These are phyloP conservation scores for Anodontia alba DNA, from an alignment of 2,888 invertebrate genomes.

Conservation along the genomic window DNA sequence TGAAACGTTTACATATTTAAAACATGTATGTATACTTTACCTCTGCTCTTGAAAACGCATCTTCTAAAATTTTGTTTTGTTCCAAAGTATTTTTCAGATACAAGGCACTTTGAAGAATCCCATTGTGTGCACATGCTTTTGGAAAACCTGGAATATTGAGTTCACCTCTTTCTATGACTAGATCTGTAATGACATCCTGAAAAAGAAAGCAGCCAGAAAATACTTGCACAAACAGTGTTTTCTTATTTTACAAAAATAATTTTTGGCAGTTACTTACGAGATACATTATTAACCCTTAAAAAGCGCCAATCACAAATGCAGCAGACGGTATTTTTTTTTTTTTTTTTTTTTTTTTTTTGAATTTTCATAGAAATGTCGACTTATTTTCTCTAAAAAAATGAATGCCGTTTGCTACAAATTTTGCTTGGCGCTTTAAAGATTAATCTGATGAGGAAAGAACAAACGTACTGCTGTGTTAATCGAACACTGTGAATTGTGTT, in stretches of 20 bases:
- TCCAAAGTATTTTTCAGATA: constrained; percentile 89
- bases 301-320: no score
- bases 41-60: constrained; percentile 74
- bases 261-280: neutral
- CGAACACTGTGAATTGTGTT: no score
- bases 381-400: no score
- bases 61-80: constrained; percentile 71
- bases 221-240: no score
- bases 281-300: no score
- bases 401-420: no score
- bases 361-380: no score
- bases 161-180: constrained; percentile 84
- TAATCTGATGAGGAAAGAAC: neutral
- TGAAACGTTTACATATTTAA: no score
- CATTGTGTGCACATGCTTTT: constrained; percentile 90
- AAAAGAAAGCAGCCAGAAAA: constrained; percentile 84
- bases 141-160: constrained; percentile 90
- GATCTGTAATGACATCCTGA: constrained; percentile 93
- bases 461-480: neutral
- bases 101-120: constrained; percentile 93
- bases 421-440: no score
- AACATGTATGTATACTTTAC: constrained; percentile 51
- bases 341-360: no score
- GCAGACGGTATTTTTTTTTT: no score
- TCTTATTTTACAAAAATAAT: no score